Conservation (phyloP, 2,888 invertebrate species). For the Metacarcinus magister region DNA sequence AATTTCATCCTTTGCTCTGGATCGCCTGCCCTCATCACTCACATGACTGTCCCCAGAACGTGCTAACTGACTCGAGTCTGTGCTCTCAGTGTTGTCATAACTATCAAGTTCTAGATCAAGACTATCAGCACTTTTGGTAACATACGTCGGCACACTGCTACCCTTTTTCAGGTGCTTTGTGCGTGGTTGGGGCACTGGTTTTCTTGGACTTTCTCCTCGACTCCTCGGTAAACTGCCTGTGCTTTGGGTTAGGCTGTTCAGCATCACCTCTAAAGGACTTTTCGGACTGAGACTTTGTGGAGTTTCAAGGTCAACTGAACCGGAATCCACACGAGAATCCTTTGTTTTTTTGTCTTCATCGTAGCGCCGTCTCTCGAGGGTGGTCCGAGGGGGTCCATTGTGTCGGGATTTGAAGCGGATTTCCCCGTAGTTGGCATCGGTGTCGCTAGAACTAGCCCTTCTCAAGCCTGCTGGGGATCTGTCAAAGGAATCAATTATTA, state of each 20-base stretch:
- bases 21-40: constrained; percentile 78
- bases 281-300: constrained; percentile 84
- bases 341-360: constrained; percentile 81
- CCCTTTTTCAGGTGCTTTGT: constrained; percentile 79
- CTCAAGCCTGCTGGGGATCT: constrained; percentile 80
- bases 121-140: constrained; percentile 83
- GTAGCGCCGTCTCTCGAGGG: constrained; percentile 67
- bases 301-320: constrained; percentile 85
- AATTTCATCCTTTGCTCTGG: constrained; percentile 84
- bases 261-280: constrained; percentile 84
- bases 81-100: constrained; percentile 74
- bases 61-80: constrained; percentile 74
- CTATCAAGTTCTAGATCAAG: constrained; percentile 83
- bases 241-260: constrained; percentile 82
- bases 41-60: constrained; percentile 82
- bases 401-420: constrained; percentile 76
- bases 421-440: constrained; percentile 81
- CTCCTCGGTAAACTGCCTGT: constrained; percentile 79
- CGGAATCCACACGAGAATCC: constrained; percentile 84
- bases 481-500: not conserved
- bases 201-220: constrained; percentile 79
- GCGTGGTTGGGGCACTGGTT: constrained; percentile 82
- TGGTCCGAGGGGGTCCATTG: constrained; percentile 67
- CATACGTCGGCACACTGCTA: constrained; percentile 73
- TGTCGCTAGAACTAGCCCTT: constrained; percentile 82